Evolutionary conservation across 2,797 vertebrate species (phyloP).

Genomic region (Microcaecilia unicolor): DNA sequence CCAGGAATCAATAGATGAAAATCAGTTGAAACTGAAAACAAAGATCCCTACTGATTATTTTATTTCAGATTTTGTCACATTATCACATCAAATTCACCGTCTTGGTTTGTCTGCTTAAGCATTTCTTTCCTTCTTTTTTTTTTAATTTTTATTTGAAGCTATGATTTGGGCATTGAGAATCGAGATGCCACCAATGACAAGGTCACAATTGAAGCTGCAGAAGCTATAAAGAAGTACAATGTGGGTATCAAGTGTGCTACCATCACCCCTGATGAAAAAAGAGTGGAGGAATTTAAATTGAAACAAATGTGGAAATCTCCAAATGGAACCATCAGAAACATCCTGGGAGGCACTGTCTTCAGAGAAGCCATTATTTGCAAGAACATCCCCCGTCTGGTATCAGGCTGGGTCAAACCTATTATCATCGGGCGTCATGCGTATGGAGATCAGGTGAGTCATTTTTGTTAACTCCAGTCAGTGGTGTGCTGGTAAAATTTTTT

Average conservation of each 20-base stretch:
- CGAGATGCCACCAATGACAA: conserved; percentile 82
- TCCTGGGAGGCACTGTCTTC: conserved; percentile 93
- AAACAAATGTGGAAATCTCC: conserved; percentile 98
- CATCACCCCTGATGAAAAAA: conserved; percentile 94
- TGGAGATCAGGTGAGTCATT: conserved; percentile 81
- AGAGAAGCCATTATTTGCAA: conserved; percentile 93
- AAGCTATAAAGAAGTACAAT: conserved; percentile 77
- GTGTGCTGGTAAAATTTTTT: too few species aligned
- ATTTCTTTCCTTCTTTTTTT: background rate
- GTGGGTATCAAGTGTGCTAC: conserved; percentile 96
- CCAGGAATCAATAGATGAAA: too few species aligned
- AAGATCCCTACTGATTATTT: too few species aligned
- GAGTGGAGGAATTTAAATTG: conserved; percentile 91
- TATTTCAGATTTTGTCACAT: too few species aligned
- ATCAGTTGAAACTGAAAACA: too few species aligned
- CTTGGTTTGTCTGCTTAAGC: background rate
- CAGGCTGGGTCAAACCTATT: conserved; percentile 90
- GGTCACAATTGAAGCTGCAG: conserved; percentile 87
- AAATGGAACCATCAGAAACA: conserved; percentile 94
- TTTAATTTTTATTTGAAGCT: conserved; percentile 61
- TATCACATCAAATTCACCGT: too few species aligned
- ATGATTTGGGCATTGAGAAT: conserved; percentile 87
- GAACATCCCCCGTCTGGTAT: conserved; percentile 89
- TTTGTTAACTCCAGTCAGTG: background rate
- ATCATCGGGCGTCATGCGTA: conserved; percentile 95